Percentiles rank a stretch among this genome's conserved stretches.
phyloP scores from a whole-genome alignment of 1,140 invertebrate species.

The Diabrotica virgifera region DNA sequence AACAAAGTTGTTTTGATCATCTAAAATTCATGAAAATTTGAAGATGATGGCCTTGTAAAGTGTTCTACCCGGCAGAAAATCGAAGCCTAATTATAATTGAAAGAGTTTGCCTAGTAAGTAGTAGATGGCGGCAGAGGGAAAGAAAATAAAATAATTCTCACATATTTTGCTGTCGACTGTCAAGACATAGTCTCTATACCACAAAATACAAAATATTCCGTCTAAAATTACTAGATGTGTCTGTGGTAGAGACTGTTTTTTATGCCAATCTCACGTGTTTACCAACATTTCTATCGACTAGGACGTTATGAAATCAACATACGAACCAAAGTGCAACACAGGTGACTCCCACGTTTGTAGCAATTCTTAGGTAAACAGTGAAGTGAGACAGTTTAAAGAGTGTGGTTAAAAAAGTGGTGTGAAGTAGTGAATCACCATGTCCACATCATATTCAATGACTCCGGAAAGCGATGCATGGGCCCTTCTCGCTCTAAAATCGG shows the following conservation, averaged over 20 bases:
- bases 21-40: too few relatives aligned
- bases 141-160: neutral
- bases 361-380: slow-evolving; percentile 39
- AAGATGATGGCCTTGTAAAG: too few relatives aligned
- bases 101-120: neutral
- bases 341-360: slow-evolving; percentile 41
- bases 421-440: slow-evolving; percentile 50
- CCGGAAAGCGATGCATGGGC: slow-evolving; percentile 83
- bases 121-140: neutral
- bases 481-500: slow-evolving; percentile 81
- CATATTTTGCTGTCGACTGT: neutral
- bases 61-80: too few relatives aligned
- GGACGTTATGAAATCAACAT: slow-evolving; percentile 43
- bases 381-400: slow-evolving; percentile 19
- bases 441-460: slow-evolving; percentile 61
- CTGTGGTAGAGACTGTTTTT: slow-evolving; percentile 16
- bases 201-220: slow-evolving; percentile 8
- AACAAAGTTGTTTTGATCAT: too few relatives aligned
- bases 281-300: slow-evolving; percentile 42
- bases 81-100: too few relatives aligned
- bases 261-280: slow-evolving; percentile 42
- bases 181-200: neutral
- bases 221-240: slow-evolving; percentile 17
- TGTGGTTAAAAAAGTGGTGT: slow-evolving; percentile 22
- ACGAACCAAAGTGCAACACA: slow-evolving; percentile 29